phyloP scores from a whole-genome alignment of 2,797 vertebrate genomes.

The Todus mexicanus region DNA sequence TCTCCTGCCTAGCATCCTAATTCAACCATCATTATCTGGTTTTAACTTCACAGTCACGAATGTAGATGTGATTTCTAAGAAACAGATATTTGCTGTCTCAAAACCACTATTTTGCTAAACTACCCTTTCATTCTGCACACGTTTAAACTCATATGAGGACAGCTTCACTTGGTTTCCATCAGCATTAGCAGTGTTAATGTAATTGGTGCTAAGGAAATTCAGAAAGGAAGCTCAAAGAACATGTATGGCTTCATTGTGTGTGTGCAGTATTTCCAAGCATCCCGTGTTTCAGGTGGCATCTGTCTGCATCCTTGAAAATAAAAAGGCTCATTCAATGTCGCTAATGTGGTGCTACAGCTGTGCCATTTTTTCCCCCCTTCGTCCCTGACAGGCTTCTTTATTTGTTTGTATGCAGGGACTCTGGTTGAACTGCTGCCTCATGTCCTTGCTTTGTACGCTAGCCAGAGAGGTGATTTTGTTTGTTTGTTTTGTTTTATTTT shows the following conservation, averaged over 20 bases:
- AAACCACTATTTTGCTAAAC: neutral
- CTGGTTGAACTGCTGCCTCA: neutral
- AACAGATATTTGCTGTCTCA: neutral
- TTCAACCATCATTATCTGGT: neutral
- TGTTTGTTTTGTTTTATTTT: neutral
- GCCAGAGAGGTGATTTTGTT: neutral
- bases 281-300: slow-evolving; percentile 31
- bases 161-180: neutral
- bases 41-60: neutral
- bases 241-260: neutral
- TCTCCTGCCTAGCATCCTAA: neutral
- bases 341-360: slow-evolving; percentile 1
- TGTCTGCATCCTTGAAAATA: slow-evolving; percentile 12
- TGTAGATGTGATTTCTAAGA: neutral
- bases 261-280: neutral
- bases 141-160: neutral
- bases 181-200: neutral
- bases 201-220: neutral
- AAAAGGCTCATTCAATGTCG: neutral
- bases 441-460: neutral
- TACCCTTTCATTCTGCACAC: neutral
- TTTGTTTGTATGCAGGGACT: neutral
- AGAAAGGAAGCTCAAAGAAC: neutral
- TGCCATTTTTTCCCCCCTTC: neutral
- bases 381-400: neutral